A percentile compares a stretch with the other conserved stretches of the same genome.
Conservation (phyloP, 2,113 vertebrate genomes). For the Phoenicopterus ruber region DNA sequence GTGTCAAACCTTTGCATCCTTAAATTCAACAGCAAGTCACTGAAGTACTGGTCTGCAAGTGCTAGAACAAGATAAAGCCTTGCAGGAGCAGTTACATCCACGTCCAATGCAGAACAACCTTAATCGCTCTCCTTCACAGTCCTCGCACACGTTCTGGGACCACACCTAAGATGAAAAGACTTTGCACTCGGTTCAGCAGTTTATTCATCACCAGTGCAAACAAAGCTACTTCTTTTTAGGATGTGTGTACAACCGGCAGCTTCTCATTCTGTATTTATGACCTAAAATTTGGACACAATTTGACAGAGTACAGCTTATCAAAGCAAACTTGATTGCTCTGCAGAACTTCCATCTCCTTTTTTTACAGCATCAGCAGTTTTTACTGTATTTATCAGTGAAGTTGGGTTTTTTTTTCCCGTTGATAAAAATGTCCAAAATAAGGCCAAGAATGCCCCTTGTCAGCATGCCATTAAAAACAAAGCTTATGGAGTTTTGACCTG, state of each 20-base stretch:
- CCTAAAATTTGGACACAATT: neutral
- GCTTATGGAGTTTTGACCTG: neutral
- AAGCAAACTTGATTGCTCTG: neutral
- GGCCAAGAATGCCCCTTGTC: neutral
- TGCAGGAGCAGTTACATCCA: neutral
- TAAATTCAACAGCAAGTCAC: neutral
- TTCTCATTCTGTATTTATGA: neutral
- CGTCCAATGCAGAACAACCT: neutral
- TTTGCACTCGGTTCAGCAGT: neutral
- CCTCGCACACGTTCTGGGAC: neutral
- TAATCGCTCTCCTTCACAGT: neutral
- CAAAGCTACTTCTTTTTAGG: neutral
- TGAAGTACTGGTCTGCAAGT: rapidly evolving
- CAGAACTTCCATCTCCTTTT: neutral
- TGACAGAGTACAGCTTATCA: neutral
- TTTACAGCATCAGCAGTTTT: neutral
- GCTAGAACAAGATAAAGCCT: neutral
- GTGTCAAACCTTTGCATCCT: neutral
- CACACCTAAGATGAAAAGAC: neutral
- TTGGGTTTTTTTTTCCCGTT: neutral
- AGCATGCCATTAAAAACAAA: neutral
- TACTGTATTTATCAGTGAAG: neutral
- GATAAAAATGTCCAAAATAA: neutral
- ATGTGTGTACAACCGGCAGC: neutral
- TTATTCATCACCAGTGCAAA: neutral